Base-by-base conservation (phyloP, 2,797 vertebrate species). In the Streptopelia turtur region DNA sequence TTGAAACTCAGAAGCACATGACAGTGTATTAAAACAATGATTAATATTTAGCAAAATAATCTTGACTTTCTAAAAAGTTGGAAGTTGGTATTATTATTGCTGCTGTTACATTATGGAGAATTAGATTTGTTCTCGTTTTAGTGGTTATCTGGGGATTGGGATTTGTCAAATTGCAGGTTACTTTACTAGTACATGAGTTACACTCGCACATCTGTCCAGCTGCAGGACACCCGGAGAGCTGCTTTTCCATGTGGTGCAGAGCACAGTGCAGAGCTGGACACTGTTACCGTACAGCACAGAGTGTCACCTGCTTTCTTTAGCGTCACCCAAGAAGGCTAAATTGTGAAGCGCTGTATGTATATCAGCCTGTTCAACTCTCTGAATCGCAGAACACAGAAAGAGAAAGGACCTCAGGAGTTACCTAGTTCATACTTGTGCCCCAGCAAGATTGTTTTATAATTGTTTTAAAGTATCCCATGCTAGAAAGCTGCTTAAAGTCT, bases 401-500 rank as follows among this genome's bases (percentile, higher is more conserved):
- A 83, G 66, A 57, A 84, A 35, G 49, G 52, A 75, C 49, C 57
- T 91, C 35, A 5, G 12, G 45, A 83, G n/a, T 93, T 86, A 81
- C 15, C 79, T 83, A 68, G 37, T 61, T 91, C 11, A 6, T 89
- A 64, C n/a, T 22, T 86, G 45, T 85, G 84, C 64, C 68, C 68
- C 68, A 49, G 65, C 30, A 78, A 94, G 60, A 53, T 64, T 83
- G 64, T 83, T 91, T 95, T 95, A 17, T 80, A 87, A 56, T 35
- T 31, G 14, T 71, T 94, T 94, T 83, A 57, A n/a, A 24, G 16
- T 60, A 50, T 52, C 16, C 14, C 53, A 37, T 87, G 33, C 24
- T 27, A 68, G 64, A 90, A 95, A 88, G 65, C 87, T 86, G 45
- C 83, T 93, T 89, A 68, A 84, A 79, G 35, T 81, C 64, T 91